These are phyloP conservation scores for Chaetophractus vellerosus DNA, from an alignment of 2,797 vertebrate genomes.

Conservation along the genomic window DNA sequence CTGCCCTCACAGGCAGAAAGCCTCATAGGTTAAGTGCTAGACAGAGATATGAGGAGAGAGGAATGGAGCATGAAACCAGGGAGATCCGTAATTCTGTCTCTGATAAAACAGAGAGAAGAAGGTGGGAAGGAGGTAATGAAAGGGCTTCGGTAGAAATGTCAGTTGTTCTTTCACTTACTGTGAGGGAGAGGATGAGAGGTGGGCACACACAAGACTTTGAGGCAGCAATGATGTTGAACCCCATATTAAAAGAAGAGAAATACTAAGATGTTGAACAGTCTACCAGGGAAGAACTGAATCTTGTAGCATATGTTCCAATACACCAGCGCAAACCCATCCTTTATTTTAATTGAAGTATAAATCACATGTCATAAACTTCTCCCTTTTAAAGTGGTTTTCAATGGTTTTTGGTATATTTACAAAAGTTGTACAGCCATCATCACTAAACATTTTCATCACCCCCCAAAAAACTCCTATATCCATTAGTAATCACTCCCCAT, in stretches of 20 bases:
- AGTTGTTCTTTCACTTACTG: not conserved
- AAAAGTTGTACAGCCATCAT: not conserved
- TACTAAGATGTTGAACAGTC: not conserved
- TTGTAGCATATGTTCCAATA: not conserved
- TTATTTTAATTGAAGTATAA: not conserved
- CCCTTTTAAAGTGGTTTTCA: not conserved
- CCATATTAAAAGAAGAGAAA: not conserved
- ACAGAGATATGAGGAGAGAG: not conserved
- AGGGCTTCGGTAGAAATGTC: not conserved
- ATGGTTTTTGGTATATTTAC: not conserved
- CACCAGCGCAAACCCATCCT: too few relatives aligned
- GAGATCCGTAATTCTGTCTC: not conserved
- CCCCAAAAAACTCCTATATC: not conserved
- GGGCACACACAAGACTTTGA: too few relatives aligned
- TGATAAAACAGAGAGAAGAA: not conserved
- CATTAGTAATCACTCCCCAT: too few relatives aligned
- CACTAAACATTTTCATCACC: not conserved
- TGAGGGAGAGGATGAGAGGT: too few relatives aligned
- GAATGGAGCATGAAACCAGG: not conserved
- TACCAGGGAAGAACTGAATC: not conserved
- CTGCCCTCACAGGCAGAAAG: not conserved
- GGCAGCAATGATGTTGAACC: not conserved
- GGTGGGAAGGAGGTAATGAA: too few relatives aligned
- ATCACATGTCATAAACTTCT: not conserved
- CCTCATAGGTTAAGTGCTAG: not conserved